Evolutionary conservation across 2,888 invertebrate genomes (phyloP), one percentile per base, ranked within the genome.

Genomic region (Lasius fuliginosus): DNA sequence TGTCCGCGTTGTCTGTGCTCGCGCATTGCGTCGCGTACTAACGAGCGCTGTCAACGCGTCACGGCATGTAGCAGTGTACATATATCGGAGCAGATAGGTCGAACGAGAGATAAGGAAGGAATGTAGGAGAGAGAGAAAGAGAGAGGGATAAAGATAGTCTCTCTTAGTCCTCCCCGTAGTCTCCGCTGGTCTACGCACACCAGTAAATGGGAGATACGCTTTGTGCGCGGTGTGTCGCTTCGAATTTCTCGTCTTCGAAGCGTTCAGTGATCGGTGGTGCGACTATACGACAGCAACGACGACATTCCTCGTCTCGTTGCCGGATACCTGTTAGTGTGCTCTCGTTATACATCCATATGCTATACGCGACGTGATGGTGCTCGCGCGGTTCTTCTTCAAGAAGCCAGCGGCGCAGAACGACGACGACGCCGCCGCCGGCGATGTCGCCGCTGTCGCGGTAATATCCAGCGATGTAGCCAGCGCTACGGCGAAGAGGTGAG

Each of bases 301-400:
- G 79, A 18, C 40, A 30, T 49, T 49, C 6, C 8, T 65, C n/a
- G 56, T 74, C 18, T 60, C 58, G 49, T 36, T 36, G 58, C 12
- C 30, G 8, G 49, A 75, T 77, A 68, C 46, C n/a, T 58, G 11
- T 23, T 23, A 8, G 77, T 18, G 79, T 69, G 46, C 30, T 36
- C 60, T 30, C 18, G 42, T 42, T 56, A 64, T 46, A 65, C 62
- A n/a, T 82, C 90, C 92, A 90, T 92, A 92, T 92, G 92, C 86
- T 88, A 87, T 86, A 68, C 83, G 82, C 40, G 71, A 53, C 84
- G 93, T 87, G 87, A 94, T 94, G 94, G 94, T 93, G 64, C 89
- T 94, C 86, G 90, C 94, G 76, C 92, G 94, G 74, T 92, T 94
- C 88, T 94, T 94, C 90, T 85, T 92, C 83, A 92, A 90, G 88